Percentiles rank a stretch among this genome's conserved stretches.
These are phyloP conservation scores for Ethmia dodecea DNA, from an alignment of 2,888 invertebrate species.

Conservation along the genomic window DNA sequence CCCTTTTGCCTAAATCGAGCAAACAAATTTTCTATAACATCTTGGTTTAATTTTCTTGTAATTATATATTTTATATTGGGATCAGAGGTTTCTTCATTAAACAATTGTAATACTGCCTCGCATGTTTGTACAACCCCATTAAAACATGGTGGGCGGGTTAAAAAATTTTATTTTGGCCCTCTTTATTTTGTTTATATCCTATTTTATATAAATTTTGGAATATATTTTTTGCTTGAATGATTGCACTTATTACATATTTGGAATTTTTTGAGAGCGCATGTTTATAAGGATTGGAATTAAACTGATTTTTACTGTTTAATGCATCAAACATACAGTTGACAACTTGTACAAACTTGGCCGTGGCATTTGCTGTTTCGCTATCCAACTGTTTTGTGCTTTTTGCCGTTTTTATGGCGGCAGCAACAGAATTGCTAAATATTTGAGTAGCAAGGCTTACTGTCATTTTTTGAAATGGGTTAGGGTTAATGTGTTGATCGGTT, in stretches of 20 bases:
- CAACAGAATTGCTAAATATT: slow-evolving; percentile 16
- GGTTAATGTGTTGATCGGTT: slow-evolving; percentile 7
- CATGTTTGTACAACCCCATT: slow-evolving; percentile 12
- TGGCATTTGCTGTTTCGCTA: slow-evolving; percentile 12
- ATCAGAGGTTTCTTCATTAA: neutral
- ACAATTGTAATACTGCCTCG: slow-evolving; percentile 10
- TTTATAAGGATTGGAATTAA: slow-evolving; percentile 9
- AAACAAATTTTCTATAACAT: slow-evolving; percentile 12
- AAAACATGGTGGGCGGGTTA: slow-evolving; percentile 11
- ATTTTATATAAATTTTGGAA: neutral
- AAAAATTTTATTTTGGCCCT: neutral
- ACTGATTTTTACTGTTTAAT: slow-evolving; percentile 6
- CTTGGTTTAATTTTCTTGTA: slow-evolving; percentile 10
- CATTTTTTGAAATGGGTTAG: slow-evolving; percentile 15
- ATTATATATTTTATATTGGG: neutral
- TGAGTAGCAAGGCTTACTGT: slow-evolving; percentile 14
- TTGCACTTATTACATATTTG: neutral
- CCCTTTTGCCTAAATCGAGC: slow-evolving; percentile 12
- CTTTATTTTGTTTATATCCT: neutral
- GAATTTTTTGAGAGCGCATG: slow-evolving; percentile 3
- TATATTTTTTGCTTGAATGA: neutral
- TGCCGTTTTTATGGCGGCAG: slow-evolving; percentile 11
- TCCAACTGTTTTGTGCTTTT: slow-evolving; percentile 7
- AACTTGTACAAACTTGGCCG: slow-evolving; percentile 11
- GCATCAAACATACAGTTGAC: slow-evolving; percentile 8